Percentiles rank a stretch among this genome's conserved stretches.
These are phyloP conservation scores for Apeira syringaria DNA, from an alignment of 2,888 invertebrate genomes.

Conservation along the genomic window DNA sequence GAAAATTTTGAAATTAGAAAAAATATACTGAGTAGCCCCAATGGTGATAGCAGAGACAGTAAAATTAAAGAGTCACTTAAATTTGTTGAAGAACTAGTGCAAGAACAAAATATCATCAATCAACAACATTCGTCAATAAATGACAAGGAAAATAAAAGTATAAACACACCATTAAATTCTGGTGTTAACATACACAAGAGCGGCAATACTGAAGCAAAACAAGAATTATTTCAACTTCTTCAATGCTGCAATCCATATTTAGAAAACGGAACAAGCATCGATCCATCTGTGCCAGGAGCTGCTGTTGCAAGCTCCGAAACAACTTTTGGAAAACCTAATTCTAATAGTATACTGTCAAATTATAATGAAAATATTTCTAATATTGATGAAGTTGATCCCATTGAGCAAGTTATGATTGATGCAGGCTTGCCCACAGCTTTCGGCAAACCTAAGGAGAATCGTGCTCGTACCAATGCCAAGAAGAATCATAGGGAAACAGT, in stretches of 20 bases:
- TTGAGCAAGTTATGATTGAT: slow-evolving; percentile 30
- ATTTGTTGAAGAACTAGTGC: not conserved
- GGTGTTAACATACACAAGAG: not conserved
- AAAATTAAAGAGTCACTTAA: not conserved
- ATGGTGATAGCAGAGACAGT: not conserved
- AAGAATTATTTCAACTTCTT: not conserved
- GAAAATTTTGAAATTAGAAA: too few relatives aligned
- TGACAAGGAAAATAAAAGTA: not conserved
- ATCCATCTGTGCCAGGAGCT: too few relatives aligned
- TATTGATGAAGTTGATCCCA: slow-evolving; percentile 2
- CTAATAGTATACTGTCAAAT: too few relatives aligned
- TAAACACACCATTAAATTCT: not conserved
- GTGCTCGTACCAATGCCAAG: too few relatives aligned
- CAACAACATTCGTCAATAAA: not conserved
- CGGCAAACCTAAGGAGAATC: not conserved
- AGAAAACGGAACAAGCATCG: not conserved
- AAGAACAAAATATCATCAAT: not conserved
- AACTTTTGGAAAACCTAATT: too few relatives aligned
- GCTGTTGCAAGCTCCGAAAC: too few relatives aligned
- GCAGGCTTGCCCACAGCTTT: slow-evolving; percentile 28
- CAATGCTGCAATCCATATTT: not conserved
- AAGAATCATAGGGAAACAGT: not conserved
- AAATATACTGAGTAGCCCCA: too few relatives aligned
- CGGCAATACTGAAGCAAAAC: not conserved
- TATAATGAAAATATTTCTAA: not conserved